Evolutionary conservation across 2,113 vertebrate genomes (phyloP).

Genomic region (Aptenodytes patagonicus): DNA sequence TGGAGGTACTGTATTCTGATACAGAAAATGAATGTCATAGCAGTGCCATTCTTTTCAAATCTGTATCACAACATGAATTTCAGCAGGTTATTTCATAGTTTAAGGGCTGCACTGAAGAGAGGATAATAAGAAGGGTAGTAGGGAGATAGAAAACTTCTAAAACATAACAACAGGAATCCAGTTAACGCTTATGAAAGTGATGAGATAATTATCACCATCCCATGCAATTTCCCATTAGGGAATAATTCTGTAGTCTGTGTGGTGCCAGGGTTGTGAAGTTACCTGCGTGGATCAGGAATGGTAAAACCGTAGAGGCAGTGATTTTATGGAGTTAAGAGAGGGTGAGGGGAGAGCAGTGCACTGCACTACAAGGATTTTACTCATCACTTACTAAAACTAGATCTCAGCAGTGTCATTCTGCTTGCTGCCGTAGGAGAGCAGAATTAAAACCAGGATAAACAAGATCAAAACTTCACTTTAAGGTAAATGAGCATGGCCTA

Average conservation of each 20-base stretch:
- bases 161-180: constrained; percentile 3
- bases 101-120: neutral
- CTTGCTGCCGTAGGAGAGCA: fast-evolving
- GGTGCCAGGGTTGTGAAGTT: neutral
- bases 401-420: neutral
- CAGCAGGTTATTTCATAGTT: constrained; percentile 7
- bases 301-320: neutral
- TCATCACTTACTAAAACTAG: neutral
- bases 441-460: neutral
- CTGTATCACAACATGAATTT: neutral
- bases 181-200: neutral
- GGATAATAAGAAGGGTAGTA: neutral
- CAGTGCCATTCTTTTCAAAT: neutral
- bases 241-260: neutral
- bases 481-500: neutral
- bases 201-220: constrained; percentile 11
- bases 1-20: neutral
- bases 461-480: neutral
- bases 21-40: neutral
- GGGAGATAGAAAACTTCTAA: neutral
- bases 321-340: neutral
- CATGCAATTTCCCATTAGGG: neutral
- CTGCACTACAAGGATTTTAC: neutral
- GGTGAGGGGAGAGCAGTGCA: neutral
- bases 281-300: neutral